A percentile compares a stretch with the other conserved stretches of the same genome.
phyloP scores from a whole-genome alignment of 2,888 invertebrate species.

The Nymphalis polychloros region DNA sequence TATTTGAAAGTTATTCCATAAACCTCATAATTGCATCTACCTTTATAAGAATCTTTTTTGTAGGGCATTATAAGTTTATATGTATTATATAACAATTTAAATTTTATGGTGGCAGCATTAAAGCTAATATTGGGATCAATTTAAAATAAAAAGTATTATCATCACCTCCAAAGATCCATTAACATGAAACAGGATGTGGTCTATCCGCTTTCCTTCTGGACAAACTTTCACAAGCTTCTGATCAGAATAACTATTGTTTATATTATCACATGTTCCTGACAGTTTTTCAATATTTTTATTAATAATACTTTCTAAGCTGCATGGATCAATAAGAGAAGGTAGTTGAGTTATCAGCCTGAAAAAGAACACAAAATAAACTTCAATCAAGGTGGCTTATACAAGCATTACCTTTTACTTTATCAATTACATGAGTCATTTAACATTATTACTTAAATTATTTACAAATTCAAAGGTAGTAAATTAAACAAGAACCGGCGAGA shows the following conservation, averaged over 20 bases:
- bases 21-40: too few relatives aligned
- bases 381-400: too few relatives aligned
- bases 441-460: too few relatives aligned
- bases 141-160: conserved; percentile 15
- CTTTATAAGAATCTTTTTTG: not conserved
- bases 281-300: conserved; percentile 46
- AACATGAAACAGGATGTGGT: conserved; percentile 90
- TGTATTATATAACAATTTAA: too few relatives aligned
- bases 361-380: not conserved
- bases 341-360: conserved; percentile 73
- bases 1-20: too few relatives aligned
- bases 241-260: conserved; percentile 91
- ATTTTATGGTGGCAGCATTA: too few relatives aligned
- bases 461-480: too few relatives aligned
- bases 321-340: conserved; percentile 66
- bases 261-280: conserved; percentile 84
- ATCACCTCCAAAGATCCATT: conserved; percentile 59
- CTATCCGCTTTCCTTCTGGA: conserved; percentile 93
- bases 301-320: conserved; percentile 48
- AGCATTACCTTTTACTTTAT: too few relatives aligned
- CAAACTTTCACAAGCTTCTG: conserved; percentile 70
- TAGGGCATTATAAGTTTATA: not conserved
- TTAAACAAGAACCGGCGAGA: too few relatives aligned
- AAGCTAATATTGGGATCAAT: not conserved
- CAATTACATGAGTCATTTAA: too few relatives aligned